Conservation (phyloP, 2,797 vertebrate genomes). For the Loriculus beryllinus region DNA sequence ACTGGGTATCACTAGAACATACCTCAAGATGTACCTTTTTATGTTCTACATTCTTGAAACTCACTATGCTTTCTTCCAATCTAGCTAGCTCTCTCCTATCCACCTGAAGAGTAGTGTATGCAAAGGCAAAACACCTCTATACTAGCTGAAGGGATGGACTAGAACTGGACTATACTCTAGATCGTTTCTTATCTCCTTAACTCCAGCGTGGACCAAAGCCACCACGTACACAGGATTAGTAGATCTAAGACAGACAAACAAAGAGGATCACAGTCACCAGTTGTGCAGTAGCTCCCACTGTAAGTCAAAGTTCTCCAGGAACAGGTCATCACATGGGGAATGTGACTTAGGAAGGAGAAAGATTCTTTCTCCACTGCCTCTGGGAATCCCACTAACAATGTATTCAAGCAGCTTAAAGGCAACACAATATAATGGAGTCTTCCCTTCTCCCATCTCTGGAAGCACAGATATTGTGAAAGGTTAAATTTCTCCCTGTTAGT, state of each 20-base stretch:
- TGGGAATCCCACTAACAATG: neutral
- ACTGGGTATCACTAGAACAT: neutral
- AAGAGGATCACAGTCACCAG: neutral
- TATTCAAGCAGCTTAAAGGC: neutral
- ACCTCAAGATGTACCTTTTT: neutral
- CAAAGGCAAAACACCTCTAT: neutral
- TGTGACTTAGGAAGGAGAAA: fast-evolving
- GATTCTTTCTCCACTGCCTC: neutral
- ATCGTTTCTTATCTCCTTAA: neutral
- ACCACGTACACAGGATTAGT: neutral
- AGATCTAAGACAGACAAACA: neutral
- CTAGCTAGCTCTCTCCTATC: neutral
- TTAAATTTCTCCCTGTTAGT: neutral
- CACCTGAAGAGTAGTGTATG: neutral
- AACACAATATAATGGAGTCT: neutral
- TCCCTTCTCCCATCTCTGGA: neutral
- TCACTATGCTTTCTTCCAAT: neutral
- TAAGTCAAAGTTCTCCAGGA: neutral
- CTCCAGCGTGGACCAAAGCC: neutral
- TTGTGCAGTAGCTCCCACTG: neutral
- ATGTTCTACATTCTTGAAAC: neutral
- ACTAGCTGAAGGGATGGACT: neutral
- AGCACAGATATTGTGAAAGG: neutral
- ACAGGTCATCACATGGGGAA: neutral
- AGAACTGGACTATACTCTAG: neutral